Base-by-base conservation (phyloP, 2,888 invertebrate species). In the Rhaphigaster nebulosa region DNA sequence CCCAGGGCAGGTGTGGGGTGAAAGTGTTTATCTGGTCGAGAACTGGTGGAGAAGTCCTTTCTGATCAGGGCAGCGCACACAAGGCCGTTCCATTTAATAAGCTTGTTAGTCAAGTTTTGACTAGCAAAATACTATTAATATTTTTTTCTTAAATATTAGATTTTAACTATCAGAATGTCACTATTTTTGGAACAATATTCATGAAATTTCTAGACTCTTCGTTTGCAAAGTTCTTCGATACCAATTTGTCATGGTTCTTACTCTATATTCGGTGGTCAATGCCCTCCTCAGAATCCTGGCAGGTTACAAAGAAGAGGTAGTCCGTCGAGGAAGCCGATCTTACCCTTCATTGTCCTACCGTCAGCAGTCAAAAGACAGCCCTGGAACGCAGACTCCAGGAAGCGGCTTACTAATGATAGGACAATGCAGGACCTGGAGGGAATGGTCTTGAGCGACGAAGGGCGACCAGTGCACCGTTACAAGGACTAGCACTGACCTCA, bases 401-500 rank as follows among this genome's bases (percentile, higher is more conserved):
- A 45, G 45, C 38, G 5, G 84, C 1, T 20, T 1, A 8, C 70
- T 76, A 76, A 76, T 76, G 38, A 26, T 45, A 50, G 84, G 84
- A 84, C 84, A 84, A 84, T 84, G 84, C 84, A 45, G 45, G 84
- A 45, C 13, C n/a, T n/a, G 45, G 45, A 84, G 45, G 80, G 45
- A 45, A 38, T 34, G 65, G 38, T 41, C 80, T 76, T 34, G 76
- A 76, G 76, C 38, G 38, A 23, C 70, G 76, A 41, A 80, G 84
- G 84, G 84, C 84, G 84, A 84, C 84, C 84, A 13, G 45, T 84
- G 45, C 45, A 84, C 70, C 70, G 70, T 76, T 76, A 76, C 84
- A 84, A 84, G 84, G 84, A 45, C 84, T 38, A 45, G 4, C n/a
- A 12, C 26, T 45, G 84, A 84, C 84, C 84, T 84, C 45, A n/a